phyloP scores from a whole-genome alignment of 2,888 invertebrate genomes.

The Eupithecia inturbata region DNA sequence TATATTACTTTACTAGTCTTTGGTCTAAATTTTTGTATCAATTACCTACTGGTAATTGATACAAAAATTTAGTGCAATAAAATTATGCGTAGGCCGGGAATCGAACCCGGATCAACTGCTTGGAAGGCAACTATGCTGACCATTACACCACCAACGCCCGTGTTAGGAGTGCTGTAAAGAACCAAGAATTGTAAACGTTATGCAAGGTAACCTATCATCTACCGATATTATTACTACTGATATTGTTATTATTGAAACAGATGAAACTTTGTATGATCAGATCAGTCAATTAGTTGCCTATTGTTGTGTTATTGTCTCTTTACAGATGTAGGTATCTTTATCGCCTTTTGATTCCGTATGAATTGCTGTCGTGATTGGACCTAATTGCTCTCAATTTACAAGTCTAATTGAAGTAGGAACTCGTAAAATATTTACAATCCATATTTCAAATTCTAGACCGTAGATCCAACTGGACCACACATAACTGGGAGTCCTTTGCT shows the following conservation, averaged over 20 bases:
- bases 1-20: too few species aligned
- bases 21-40: too few species aligned
- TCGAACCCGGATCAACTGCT: conserved; percentile 85
- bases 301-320: not conserved
- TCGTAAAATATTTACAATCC: too few species aligned
- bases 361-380: not conserved
- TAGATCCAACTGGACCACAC: too few species aligned
- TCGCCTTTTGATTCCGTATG: not conserved
- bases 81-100: conserved; percentile 80
- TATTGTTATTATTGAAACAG: not conserved
- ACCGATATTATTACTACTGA: too few species aligned
- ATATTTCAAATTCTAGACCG: too few species aligned
- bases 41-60: too few species aligned
- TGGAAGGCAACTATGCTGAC: conserved; percentile 85
- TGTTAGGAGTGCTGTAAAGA: not conserved
- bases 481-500: too few species aligned
- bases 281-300: not conserved
- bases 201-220: not conserved
- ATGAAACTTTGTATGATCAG: not conserved
- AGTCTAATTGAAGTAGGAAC: too few species aligned
- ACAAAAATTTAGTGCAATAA: conserved; percentile 27
- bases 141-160: conserved; percentile 82
- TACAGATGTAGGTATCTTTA: not conserved
- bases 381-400: too few species aligned
- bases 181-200: not conserved